Evolutionary conservation across 2,888 invertebrate genomes (phyloP), one percentile per base, ranked within the genome.

Genomic region (Acanthopleura granulata): DNA sequence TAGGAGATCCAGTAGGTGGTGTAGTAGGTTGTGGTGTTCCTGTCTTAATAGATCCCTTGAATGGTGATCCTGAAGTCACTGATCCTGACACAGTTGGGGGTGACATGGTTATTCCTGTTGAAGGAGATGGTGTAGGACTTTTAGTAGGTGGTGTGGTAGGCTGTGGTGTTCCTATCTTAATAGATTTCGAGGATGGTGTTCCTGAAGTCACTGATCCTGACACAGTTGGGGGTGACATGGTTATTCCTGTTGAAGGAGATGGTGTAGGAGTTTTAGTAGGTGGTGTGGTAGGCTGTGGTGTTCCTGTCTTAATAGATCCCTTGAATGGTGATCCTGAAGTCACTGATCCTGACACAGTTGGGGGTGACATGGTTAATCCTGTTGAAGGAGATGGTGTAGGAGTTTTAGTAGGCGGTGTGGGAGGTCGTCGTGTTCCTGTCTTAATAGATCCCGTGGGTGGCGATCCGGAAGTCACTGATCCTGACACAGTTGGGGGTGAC

Each of bases 201-300:
- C 57, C 76, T 75, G 18, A 40, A 40, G 40, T 40, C 40, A 40
- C 40, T 40, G 40, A 40, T 6, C 40, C 9, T 25, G n/a, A 25
- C 61, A 61, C 61, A 69, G 70, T n/a, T 69, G 70, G n/a, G 18
- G 70, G 72, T n/a, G 72, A 50, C n/a, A 49, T 9, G n/a, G 62
- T 74, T 25, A 62, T 72, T 62, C 70, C 74, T 76, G 49, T 29
- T 25, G 16, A 40, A 25, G 77, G 75, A n/a, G 75, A 72, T 22
- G 75, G 72, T 69, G 76, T 79, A 75, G 83, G 80, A 66, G 74
- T 0, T 74, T 74, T 50, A 76, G 74, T 61, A 51, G 50, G 49
- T 71, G 62, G 16, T 72, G 25, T 29, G 4, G 49, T 49, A 69
- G 66, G 69, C 3, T 40, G 40, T 40, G 40, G 40, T 3, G 40